Percentiles rank a stretch among this genome's conserved stretches.
phyloP scores from a whole-genome alignment of 2,113 vertebrate species.

The Anarhynchus alexandrinus region DNA sequence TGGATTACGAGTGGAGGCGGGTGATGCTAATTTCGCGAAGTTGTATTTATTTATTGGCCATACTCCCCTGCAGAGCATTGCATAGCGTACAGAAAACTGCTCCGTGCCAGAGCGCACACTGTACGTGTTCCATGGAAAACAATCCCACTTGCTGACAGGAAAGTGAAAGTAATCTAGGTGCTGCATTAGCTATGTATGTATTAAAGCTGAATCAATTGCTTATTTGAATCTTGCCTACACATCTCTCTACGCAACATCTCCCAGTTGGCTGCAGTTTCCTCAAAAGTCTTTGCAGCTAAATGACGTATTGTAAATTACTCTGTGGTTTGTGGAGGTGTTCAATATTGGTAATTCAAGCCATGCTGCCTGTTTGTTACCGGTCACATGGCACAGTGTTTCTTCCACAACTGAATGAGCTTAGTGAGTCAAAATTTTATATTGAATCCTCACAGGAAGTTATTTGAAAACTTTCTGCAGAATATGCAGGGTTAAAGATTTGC shows the following conservation, averaged over 20 bases:
- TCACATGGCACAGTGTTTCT: not conserved
- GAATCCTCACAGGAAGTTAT: not conserved
- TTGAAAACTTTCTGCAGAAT: constrained; percentile 8
- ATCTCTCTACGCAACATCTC: not conserved
- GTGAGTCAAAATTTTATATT: not conserved
- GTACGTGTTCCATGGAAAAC: not conserved
- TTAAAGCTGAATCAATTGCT: not conserved
- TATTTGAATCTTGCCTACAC: not conserved
- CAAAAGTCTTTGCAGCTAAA: constrained; percentile 4
- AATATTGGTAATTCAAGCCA: not conserved
- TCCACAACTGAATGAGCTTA: not conserved
- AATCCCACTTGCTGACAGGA: not conserved
- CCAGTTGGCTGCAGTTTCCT: not conserved
- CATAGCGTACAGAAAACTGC: not conserved
- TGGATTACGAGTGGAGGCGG: not conserved
- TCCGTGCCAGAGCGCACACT: not conserved
- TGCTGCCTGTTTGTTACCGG: not conserved
- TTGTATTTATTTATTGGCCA: not conserved
- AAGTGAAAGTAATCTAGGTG: not conserved
- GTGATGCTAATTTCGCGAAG: not conserved
- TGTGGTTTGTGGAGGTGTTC: constrained; percentile 31
- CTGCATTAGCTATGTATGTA: not conserved
- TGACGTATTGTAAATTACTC: not conserved
- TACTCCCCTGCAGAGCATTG: not conserved
- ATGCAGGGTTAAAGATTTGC: not conserved